Evolutionary conservation across 2,797 vertebrate genomes (phyloP).

Genomic region (Gila robusta): DNA sequence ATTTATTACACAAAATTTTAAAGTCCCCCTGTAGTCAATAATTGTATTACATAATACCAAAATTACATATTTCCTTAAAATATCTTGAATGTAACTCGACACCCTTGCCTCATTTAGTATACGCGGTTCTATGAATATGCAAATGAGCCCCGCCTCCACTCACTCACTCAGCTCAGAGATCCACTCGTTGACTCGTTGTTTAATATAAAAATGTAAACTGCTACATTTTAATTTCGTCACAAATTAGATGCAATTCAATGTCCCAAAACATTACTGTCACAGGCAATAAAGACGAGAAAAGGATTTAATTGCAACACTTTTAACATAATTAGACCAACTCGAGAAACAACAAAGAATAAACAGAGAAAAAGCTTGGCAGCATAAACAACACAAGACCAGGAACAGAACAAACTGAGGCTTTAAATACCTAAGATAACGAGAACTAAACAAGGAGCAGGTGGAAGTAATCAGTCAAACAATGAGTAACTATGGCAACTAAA

Average conservation of each 20-base stretch:
- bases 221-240: too few relatives aligned
- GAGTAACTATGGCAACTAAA: neutral
- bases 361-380: neutral
- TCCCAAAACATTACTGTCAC: neutral
- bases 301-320: neutral
- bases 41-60: too few relatives aligned
- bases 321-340: neutral
- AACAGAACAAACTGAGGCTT: neutral
- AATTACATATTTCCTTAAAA: too few relatives aligned
- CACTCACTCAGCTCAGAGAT: too few relatives aligned
- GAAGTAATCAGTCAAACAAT: neutral
- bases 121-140: too few relatives aligned
- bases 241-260: too few relatives aligned
- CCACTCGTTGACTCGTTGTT: neutral
- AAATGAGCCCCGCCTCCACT: too few relatives aligned
- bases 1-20: too few relatives aligned
- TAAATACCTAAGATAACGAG: neutral
- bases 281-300: too few relatives aligned
- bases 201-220: neutral
- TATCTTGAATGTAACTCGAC: too few relatives aligned
- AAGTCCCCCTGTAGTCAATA: too few relatives aligned
- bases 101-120: too few relatives aligned
- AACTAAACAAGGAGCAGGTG: neutral
- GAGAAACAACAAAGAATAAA: neutral
- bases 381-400: neutral